Percentiles rank a stretch among this genome's conserved stretches.
These are phyloP conservation scores for Scolanthus callimorphus DNA, from an alignment of 92 coral and sea anemone species.

Conservation along the genomic window DNA sequence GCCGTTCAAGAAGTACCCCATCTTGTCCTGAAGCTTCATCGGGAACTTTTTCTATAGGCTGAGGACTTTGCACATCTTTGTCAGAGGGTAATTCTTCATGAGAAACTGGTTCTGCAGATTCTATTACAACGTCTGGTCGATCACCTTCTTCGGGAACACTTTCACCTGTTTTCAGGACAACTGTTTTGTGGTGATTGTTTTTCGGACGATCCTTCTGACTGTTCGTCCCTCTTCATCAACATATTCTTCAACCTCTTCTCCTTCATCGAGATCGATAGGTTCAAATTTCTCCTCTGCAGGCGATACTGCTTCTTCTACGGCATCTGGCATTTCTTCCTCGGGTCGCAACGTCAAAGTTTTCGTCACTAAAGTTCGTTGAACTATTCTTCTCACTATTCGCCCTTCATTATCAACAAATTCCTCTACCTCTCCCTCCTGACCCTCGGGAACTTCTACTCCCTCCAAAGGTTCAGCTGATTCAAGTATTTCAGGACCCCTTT, in stretches of 20 bases:
- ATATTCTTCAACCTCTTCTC: constrained; percentile 27
- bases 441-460: constrained; percentile 3
- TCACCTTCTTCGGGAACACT: neutral
- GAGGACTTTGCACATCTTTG: too few species aligned
- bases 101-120: constrained; percentile 26
- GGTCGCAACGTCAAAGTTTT: neutral
- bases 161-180: neutral
- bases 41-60: too few species aligned
- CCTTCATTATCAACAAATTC: constrained; percentile 66
- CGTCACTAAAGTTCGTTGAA: constrained; percentile 38
- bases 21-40: neutral
- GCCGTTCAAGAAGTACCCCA: too few species aligned
- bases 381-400: constrained; percentile 57
- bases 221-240: constrained; percentile 64
- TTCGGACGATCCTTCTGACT: constrained; percentile 54
- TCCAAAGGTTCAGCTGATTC: neutral
- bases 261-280: neutral
- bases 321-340: constrained; percentile 4
- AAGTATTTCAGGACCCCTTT: neutral
- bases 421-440: constrained; percentile 48
- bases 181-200: constrained; percentile 22
- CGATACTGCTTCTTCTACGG: neutral
- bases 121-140: constrained; percentile 2
- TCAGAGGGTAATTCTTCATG: constrained; percentile 8
- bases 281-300: neutral